Base-by-base conservation (phyloP, 2,113 vertebrate species). In the Fulica atra region DNA sequence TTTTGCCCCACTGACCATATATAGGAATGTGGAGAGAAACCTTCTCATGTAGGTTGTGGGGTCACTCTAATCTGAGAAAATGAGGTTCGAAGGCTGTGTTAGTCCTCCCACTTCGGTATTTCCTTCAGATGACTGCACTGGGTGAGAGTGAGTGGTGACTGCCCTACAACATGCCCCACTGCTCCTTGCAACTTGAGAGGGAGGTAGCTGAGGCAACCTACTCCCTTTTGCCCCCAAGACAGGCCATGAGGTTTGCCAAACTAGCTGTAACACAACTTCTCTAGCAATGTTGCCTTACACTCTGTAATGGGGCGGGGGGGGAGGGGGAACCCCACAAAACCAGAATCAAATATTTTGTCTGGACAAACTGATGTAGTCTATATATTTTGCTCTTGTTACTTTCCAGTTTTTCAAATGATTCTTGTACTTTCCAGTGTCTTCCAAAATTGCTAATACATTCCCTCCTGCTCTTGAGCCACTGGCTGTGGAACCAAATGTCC, bases 1-100 rank as follows among this genome's bases (percentile, higher is more conserved):
- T 16, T 82, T 92, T 77, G n/a, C 33, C 72, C 16, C 2, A 5
- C 0, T 18, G 8, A 5, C 1, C 15, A 3, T 7, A 0, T 12
- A 6, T 7, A 60, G 12, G 48, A 76, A 50, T 1, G 17, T 19
- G 8, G 31, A 81, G 40, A 85, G 70, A 20, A 83, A 9, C 11
- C 8, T 61, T 20, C 33, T 29, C 7, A 1, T 7, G 12, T 7
- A 36, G 21, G 16, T 28, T 60, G 2, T 36, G 12, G 25, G 40
- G 33, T 20, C 6, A 3, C 48, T 44, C 53, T 76, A 59, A 40
- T 15, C 2, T 0, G 26, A 26, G 31, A 51, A 81, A 84, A 53
- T 28, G 19, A 42, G 35, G 3, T 60, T 25, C 5, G 13, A 42
- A 63, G 25, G 17, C 33, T 54, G 79, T 72, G 6, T 48, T 60